Conservation (phyloP, 2,888 invertebrate species). For the Drosophila macrospina region DNA sequence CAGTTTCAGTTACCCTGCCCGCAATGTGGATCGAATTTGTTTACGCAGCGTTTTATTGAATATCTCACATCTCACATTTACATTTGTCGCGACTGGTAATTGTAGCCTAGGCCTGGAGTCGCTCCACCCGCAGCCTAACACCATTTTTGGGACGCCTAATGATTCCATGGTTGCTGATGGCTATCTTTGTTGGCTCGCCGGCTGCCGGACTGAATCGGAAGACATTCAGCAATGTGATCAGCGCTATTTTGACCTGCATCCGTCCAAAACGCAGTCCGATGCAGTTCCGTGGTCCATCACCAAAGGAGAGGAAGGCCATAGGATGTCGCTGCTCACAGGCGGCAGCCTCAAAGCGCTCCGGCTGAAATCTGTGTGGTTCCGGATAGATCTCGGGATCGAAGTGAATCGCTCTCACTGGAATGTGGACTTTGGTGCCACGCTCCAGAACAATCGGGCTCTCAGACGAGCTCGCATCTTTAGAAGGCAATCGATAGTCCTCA, state of each 20-base stretch:
- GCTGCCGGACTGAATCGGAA: slow-evolving; percentile 33
- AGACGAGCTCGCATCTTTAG: slow-evolving; percentile 42
- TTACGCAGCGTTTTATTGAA: slow-evolving; percentile 30
- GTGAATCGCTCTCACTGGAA: slow-evolving; percentile 84
- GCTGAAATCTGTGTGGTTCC: slow-evolving; percentile 85
- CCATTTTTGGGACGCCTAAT: slow-evolving; percentile 53
- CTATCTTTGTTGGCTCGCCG: slow-evolving; percentile 47
- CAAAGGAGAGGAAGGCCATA: slow-evolving; percentile 84
- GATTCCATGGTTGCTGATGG: slow-evolving; percentile 33
- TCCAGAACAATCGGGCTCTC: slow-evolving; percentile 68
- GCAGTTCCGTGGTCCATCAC: slow-evolving; percentile 82
- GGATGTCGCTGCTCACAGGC: slow-evolving; percentile 74
- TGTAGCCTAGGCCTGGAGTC: slow-evolving; percentile 14
- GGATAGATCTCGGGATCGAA: slow-evolving; percentile 85
- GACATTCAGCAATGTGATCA: slow-evolving; percentile 64
- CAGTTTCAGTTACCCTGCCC: slow-evolving; percentile 8
- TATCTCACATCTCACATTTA: slow-evolving; percentile 40
- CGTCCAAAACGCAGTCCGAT: slow-evolving; percentile 80
- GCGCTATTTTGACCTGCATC: slow-evolving; percentile 79
- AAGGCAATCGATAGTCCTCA: slow-evolving; percentile 80
- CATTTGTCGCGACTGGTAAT: slow-evolving; percentile 51
- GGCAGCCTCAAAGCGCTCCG: slow-evolving; percentile 84
- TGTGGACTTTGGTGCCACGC: slow-evolving; percentile 78
- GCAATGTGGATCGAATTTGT: slow-evolving; percentile 24
- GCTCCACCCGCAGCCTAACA: slow-evolving; percentile 58